These are phyloP conservation scores for Vimba vimba DNA, from an alignment of 2,113 vertebrate species.

Conservation along the genomic window DNA sequence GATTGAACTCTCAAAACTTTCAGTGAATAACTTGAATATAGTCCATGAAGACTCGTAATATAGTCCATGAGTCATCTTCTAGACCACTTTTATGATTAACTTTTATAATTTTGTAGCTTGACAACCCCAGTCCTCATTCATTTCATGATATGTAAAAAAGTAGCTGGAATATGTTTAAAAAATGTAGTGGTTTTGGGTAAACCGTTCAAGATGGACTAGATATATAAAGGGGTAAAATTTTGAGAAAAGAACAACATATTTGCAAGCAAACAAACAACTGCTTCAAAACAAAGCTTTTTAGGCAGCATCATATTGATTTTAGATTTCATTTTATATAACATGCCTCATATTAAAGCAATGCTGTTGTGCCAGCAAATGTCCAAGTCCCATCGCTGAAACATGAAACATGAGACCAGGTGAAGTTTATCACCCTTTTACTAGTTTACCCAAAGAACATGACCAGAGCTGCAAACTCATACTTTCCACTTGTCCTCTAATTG, in stretches of 20 bases:
- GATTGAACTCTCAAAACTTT: background rate
- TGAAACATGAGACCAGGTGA: conserved; percentile 31
- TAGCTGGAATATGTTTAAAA: background rate
- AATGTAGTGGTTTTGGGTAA: background rate
- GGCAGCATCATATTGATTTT: background rate
- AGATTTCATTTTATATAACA: conserved; percentile 2
- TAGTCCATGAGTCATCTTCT: background rate
- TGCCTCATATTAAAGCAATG: conserved; percentile 23
- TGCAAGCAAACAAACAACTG: conserved; percentile 35
- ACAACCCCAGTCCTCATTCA: background rate
- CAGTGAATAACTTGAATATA: too few relatives aligned
- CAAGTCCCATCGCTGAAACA: conserved; percentile 42
- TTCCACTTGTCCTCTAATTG: conserved; percentile 56
- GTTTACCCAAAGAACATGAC: conserved; percentile 24
- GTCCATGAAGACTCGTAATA: background rate
- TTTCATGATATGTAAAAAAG: background rate
- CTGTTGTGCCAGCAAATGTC: conserved; percentile 14
- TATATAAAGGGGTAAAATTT: background rate
- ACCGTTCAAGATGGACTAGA: background rate
- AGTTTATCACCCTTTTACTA: conserved; percentile 30
- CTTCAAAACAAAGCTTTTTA: background rate
- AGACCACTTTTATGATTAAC: background rate
- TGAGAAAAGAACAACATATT: background rate
- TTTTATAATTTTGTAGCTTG: background rate
- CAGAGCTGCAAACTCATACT: conserved; percentile 59